These are phyloP conservation scores for Mormoops blainvillei DNA, from an alignment of 2,113 vertebrate species.

Conservation along the genomic window DNA sequence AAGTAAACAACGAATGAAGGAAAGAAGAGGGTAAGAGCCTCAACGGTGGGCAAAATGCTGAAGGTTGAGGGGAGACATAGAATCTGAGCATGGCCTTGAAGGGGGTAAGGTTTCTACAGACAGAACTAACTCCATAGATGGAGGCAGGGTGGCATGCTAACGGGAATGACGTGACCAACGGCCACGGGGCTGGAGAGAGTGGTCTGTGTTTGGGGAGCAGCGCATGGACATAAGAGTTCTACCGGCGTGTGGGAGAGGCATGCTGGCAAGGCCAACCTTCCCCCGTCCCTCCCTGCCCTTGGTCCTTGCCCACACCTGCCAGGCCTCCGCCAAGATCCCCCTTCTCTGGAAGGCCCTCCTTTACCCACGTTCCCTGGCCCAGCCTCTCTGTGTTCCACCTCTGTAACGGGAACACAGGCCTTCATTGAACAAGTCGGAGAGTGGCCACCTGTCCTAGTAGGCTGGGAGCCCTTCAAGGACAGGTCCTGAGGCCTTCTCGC, in stretches of 20 bases:
- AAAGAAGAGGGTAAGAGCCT: background rate
- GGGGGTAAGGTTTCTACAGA: background rate
- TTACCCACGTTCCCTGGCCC: accelerated
- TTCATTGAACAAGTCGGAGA: background rate
- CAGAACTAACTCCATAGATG: background rate
- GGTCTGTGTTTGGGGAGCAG: background rate
- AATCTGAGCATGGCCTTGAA: background rate
- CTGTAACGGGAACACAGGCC: accelerated
- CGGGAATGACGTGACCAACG: accelerated
- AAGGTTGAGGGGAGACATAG: too few relatives aligned
- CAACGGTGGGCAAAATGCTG: background rate
- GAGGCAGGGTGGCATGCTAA: background rate
- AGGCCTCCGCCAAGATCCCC: background rate
- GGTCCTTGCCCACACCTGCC: accelerated
- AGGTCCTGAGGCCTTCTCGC: background rate
- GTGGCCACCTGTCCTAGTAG: accelerated
- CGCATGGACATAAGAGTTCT: too few relatives aligned
- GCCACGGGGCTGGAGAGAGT: background rate
- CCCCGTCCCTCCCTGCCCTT: background rate
- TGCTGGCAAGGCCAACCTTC: too few relatives aligned
- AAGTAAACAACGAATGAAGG: background rate
- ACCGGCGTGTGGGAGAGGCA: background rate
- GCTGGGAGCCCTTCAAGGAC: background rate
- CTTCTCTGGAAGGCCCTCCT: background rate
- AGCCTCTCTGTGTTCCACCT: background rate